Conservation (phyloP, 2,113 vertebrate genomes). For the Glaucomys volans region DNA sequence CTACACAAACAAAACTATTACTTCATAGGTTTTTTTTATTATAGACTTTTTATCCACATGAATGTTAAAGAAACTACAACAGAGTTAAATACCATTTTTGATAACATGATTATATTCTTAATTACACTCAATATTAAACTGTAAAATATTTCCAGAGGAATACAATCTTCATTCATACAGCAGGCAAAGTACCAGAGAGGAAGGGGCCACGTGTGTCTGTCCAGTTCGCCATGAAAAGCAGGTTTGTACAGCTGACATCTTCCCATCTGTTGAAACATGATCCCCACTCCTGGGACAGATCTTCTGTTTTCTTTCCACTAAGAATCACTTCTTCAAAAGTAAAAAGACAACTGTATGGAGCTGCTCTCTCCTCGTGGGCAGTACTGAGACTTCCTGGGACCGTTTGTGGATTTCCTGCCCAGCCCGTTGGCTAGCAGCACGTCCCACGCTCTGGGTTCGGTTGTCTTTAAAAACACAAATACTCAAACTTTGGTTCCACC, state of each 20-base stretch:
- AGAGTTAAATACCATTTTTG: slow-evolving; percentile 98
- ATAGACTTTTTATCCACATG: slow-evolving; percentile 98
- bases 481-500: slow-evolving; percentile 90
- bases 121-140: slow-evolving; percentile 93
- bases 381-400: slow-evolving; percentile 53
- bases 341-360: slow-evolving; percentile 76
- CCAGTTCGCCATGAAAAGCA: slow-evolving; percentile 85
- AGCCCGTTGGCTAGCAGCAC: slow-evolving; percentile 60
- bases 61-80: slow-evolving; percentile 99
- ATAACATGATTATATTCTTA: slow-evolving; percentile 95
- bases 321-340: slow-evolving; percentile 76
- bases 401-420: slow-evolving; percentile 69
- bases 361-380: slow-evolving; percentile 50
- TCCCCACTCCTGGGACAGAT: slow-evolving; percentile 71
- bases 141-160: slow-evolving; percentile 93
- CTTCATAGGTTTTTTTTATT: slow-evolving; percentile 88
- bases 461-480: slow-evolving; percentile 87
- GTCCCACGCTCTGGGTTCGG: slow-evolving; percentile 77
- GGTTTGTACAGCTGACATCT: slow-evolving; percentile 79
- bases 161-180: slow-evolving; percentile 91
- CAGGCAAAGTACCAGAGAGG: slow-evolving; percentile 89
- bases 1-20: slow-evolving; percentile 84
- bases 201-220: slow-evolving; percentile 72
- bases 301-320: slow-evolving; percentile 54
- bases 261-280: slow-evolving; percentile 59